Percentiles rank a stretch among this genome's conserved stretches.
These are phyloP conservation scores for Esperia sulphurella DNA, from an alignment of 2,888 invertebrate genomes.

Conservation along the genomic window DNA sequence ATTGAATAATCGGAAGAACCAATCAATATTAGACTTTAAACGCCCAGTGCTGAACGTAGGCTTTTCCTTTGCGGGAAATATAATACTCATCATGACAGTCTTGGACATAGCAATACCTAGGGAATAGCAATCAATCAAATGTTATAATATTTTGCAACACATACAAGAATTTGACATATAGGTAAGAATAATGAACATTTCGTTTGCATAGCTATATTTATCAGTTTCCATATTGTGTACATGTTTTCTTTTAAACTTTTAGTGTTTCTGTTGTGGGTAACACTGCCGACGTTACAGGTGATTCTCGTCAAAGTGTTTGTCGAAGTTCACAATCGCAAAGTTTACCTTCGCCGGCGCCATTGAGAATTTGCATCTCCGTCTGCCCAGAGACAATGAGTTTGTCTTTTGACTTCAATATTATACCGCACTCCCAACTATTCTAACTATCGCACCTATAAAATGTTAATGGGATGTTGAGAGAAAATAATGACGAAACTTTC, in stretches of 20 bases:
- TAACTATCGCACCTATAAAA: constrained; percentile 26
- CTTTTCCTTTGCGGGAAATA: no score
- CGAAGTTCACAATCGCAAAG: constrained; percentile 40
- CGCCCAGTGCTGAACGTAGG: no score
- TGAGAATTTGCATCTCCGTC: constrained; percentile 54
- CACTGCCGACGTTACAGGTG: constrained; percentile 22
- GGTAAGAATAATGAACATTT: no score
- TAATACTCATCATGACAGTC: no score
- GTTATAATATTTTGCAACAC: no score
- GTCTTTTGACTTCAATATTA: constrained; percentile 56
- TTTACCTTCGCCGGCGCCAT: constrained; percentile 50
- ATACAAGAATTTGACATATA: no score
- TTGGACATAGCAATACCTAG: no score
- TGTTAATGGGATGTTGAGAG: neutral
- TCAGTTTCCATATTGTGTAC: neutral
- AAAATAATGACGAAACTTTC: neutral
- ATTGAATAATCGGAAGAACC: no score
- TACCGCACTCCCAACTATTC: constrained; percentile 40
- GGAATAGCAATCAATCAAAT: no score
- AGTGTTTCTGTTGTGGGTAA: constrained; percentile 46
- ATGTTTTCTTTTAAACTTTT: neutral
- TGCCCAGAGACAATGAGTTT: constrained; percentile 56
- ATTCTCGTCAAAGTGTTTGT: neutral
- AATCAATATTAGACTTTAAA: no score
- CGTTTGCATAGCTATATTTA: no score